Evolutionary conservation across 2,797 vertebrate genomes (phyloP).

Genomic region (Channa striata): DNA sequence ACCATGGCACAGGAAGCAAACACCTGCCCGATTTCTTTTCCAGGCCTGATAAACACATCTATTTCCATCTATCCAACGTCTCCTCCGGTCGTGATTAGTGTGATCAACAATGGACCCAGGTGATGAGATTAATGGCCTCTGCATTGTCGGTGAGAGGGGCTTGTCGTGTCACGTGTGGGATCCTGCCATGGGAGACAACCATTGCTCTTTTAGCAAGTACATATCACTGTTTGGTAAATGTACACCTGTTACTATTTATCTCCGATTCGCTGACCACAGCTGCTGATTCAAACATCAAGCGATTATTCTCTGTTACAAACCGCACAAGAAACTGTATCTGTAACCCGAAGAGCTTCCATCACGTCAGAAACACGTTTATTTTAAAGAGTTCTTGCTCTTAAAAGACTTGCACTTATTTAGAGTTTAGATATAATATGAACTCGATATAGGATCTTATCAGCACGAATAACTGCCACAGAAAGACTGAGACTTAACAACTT

Average conservation of each 20-base stretch:
- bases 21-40: slow-evolving; percentile 81
- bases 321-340: not conserved
- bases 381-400: not conserved
- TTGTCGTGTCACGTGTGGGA: slow-evolving; percentile 25
- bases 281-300: not conserved
- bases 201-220: slow-evolving; percentile 44
- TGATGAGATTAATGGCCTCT: slow-evolving; percentile 61
- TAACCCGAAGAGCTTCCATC: slow-evolving; percentile 24
- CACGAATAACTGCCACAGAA: slow-evolving; percentile 37
- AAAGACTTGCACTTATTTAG: slow-evolving; percentile 33
- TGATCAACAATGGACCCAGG: slow-evolving; percentile 66
- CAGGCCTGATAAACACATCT: slow-evolving; percentile 74
- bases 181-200: slow-evolving; percentile 35
- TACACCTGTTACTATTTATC: slow-evolving; percentile 53
- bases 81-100: slow-evolving; percentile 74
- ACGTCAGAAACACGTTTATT: slow-evolving; percentile 38
- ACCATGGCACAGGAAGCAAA: slow-evolving; percentile 76
- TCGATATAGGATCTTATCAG: slow-evolving; percentile 43
- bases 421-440: slow-evolving; percentile 45
- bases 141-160: slow-evolving; percentile 39
- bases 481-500: slow-evolving; percentile 58
- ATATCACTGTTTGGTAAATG: slow-evolving; percentile 42
- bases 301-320: not conserved
- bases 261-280: slow-evolving; percentile 35
- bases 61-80: slow-evolving; percentile 67